A percentile compares a stretch with the other conserved stretches of the same genome.
These are phyloP conservation scores for Protobothrops flavoviridis DNA, from an alignment of 2,113 vertebrate genomes.

Conservation along the genomic window DNA sequence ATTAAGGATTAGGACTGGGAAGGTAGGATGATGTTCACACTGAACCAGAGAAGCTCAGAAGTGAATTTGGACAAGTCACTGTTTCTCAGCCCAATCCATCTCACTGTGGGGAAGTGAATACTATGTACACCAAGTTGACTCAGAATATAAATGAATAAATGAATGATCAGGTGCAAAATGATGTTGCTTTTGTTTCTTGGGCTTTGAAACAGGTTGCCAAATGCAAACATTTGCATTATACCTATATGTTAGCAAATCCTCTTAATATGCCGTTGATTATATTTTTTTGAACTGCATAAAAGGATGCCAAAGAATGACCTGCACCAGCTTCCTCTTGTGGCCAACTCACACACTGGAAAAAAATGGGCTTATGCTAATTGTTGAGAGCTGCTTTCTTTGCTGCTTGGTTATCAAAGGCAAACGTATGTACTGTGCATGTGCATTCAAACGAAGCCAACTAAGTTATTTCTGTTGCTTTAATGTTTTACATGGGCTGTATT, in stretches of 20 bases:
- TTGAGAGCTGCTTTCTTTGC: not conserved
- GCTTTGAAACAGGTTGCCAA: not conserved
- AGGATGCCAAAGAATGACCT: not conserved
- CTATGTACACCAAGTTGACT: not conserved
- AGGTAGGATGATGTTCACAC: not conserved
- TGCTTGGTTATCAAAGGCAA: not conserved
- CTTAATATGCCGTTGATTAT: not conserved
- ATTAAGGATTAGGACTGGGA: not conserved
- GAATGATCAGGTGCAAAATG: not conserved
- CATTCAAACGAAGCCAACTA: not conserved
- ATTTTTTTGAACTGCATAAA: not conserved
- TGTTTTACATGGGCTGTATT: not conserved
- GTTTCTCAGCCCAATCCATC: not conserved
- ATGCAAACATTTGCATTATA: not conserved
- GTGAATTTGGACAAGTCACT: not conserved
- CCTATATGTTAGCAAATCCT: not conserved
- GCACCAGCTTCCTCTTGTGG: not conserved
- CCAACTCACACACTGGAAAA: not conserved
- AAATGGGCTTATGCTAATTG: not conserved
- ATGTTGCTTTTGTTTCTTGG: not conserved
- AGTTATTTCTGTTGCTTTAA: not conserved
- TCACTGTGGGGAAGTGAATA: not conserved
- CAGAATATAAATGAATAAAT: not conserved
- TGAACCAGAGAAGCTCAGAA: not conserved
- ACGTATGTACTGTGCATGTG: not conserved